phyloP scores from a whole-genome alignment of 2,797 vertebrate genomes.

The Leuciscus waleckii region DNA sequence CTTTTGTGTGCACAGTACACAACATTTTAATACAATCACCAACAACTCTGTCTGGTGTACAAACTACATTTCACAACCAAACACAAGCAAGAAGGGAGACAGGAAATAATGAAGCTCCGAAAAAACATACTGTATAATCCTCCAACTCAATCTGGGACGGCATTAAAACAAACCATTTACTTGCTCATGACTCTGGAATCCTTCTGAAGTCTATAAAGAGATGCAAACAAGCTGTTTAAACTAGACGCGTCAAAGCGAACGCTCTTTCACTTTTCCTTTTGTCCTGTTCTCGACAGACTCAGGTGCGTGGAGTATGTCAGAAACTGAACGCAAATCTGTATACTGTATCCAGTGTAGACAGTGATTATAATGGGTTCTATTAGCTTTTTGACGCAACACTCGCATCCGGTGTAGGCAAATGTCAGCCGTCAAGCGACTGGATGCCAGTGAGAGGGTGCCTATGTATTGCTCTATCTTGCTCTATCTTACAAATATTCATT shows the following conservation, averaged over 20 bases:
- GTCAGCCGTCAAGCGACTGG: neutral
- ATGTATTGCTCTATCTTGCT: too few species aligned
- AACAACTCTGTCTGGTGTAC: too few species aligned
- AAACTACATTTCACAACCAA: too few species aligned
- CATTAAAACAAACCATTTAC: neutral
- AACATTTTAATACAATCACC: too few species aligned
- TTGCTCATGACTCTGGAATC: neutral
- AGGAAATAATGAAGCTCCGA: neutral
- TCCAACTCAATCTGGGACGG: neutral
- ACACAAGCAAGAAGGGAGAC: too few species aligned
- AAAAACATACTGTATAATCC: neutral
- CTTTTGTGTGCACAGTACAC: too few species aligned
- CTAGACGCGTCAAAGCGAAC: neutral
- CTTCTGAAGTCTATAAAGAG: neutral
- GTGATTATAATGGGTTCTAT: neutral
- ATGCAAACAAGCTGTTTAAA: neutral
- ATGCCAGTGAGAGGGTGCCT: too few species aligned
- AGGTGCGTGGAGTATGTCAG: neutral
- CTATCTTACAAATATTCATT: too few species aligned
- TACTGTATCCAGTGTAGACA: neutral
- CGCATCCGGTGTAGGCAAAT: neutral
- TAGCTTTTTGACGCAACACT: neutral
- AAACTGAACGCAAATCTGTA: neutral
- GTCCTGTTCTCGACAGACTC: too few species aligned
- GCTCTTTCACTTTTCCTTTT: neutral